These are phyloP conservation scores for Euwallacea similis DNA, from an alignment of 1,140 invertebrate genomes.

Conservation along the genomic window DNA sequence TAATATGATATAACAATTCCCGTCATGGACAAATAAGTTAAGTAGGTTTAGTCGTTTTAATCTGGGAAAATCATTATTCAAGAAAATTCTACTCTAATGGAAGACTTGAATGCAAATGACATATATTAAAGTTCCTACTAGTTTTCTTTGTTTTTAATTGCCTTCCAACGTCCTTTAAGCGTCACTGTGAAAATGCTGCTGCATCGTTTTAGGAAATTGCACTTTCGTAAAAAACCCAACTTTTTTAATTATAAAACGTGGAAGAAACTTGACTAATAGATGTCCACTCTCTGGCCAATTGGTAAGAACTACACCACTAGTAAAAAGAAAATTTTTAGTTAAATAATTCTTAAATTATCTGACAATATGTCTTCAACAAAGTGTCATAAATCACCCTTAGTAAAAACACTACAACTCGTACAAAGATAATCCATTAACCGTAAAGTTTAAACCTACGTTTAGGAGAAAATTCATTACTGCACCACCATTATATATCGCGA, in stretches of 20 bases:
- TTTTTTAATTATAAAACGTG: background rate
- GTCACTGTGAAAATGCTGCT: background rate
- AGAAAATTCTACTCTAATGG: slow-evolving; percentile 5
- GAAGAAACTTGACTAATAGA: background rate
- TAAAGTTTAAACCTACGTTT: slow-evolving; percentile 11
- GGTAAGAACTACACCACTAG: too few relatives aligned
- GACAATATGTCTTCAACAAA: too few relatives aligned
- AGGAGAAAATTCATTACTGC: slow-evolving; percentile 27
- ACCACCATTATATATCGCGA: slow-evolving; percentile 21
- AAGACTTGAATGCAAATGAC: slow-evolving; percentile 13
- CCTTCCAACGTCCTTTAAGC: background rate
- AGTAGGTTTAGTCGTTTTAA: slow-evolving; percentile 1
- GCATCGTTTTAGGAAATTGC: background rate
- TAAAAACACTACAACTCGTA: background rate
- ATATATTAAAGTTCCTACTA: slow-evolving; percentile 8
- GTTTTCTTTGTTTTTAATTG: slow-evolving; percentile 15
- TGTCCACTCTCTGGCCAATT: too few relatives aligned
- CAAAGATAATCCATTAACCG: slow-evolving; percentile 5
- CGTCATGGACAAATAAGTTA: slow-evolving; percentile 5
- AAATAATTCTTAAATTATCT: too few relatives aligned
- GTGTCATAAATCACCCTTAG: too few relatives aligned
- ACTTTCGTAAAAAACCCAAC: background rate
- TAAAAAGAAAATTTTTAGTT: too few relatives aligned
- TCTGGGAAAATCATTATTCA: slow-evolving; percentile 7
- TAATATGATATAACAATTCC: background rate